phyloP scores from a whole-genome alignment of 2,888 invertebrate species.

The Euplagia quadripunctaria region DNA sequence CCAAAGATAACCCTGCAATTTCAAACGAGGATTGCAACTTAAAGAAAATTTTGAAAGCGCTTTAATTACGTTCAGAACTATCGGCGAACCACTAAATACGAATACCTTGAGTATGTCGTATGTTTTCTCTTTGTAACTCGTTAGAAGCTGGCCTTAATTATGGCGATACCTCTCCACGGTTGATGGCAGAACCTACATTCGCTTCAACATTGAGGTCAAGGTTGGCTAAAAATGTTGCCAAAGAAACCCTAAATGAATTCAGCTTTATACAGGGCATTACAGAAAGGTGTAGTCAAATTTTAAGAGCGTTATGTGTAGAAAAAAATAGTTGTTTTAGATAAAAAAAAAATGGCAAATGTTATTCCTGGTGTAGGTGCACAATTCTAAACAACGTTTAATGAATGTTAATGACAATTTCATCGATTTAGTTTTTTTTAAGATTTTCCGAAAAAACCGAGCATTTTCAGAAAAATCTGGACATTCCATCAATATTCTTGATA shows the following conservation, averaged over 20 bases:
- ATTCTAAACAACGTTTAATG: no score
- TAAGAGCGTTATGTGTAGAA: neutral
- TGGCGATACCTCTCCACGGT: slow-evolving; percentile 20
- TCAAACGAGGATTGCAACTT: neutral
- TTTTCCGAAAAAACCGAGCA: no score
- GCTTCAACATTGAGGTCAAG: slow-evolving; percentile 19
- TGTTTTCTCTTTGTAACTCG: slow-evolving; percentile 20
- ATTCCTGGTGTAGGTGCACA: no score
- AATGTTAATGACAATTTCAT: no score
- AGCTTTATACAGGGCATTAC: neutral
- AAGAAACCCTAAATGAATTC: neutral
- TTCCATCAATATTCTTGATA: no score
- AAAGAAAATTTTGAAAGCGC: neutral
- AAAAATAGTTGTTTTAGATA: neutral
- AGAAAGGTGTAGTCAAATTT: neutral
- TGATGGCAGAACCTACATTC: slow-evolving; percentile 19
- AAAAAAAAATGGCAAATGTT: neutral
- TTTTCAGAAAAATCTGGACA: no score
- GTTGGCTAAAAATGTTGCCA: slow-evolving; percentile 6
- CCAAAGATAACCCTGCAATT: neutral
- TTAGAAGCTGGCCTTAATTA: slow-evolving; percentile 40
- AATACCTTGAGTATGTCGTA: neutral
- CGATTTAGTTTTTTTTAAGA: no score
- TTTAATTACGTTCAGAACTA: neutral
- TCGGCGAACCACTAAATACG: slow-evolving; percentile 18